Base-by-base conservation (phyloP, 1,140 invertebrate species). In the Macrobrachium nipponense region DNA sequence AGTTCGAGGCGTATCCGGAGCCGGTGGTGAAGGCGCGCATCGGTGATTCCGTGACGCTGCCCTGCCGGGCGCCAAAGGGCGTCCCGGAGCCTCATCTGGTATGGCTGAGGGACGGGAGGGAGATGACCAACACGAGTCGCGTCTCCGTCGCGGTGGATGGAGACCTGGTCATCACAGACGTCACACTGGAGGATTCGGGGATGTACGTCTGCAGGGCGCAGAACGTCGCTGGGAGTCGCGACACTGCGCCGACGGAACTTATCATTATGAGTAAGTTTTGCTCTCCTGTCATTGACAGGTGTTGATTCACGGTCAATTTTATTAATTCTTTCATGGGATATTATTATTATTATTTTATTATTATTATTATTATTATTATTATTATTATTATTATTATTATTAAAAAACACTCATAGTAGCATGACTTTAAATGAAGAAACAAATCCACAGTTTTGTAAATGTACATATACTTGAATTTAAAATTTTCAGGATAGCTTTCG, bases 131-230 rank as follows among this genome's bases (percentile, higher is more conserved):
- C 43, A 64, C 79, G 70, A 81, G 86, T n/a, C 78, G 86, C 15
- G 73, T 87, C 44, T 75, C 43, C 62, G 80, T 62, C 6, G 15
- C 86, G 12, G 44, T 36, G 5, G 75, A 43, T 27, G 86, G 86
- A 6, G 86, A 87, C 17, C 61, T 87, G 0, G 15, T 51, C 18
- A 80, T 97, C 75, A 95, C 96, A 89, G 92, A 94, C 76, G 94
- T 96, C 15, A 93, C 93, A 36, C 91, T 94, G 44, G 92, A 92
- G 36, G 91, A 92, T 81, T 89, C 90, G 58, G 91, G 91, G 0
- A 87, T 88, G 51, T 92, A 92, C 84, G 88, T 90, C 59, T 92
- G 92, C 84, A 88, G 90, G 51, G 92, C 91, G 4, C 90, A 91
- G 44, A 92, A 92, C 87, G 89, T 89, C 23, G 92, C 90, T 8